Evolutionary conservation across 30 jellyfish, hydroid and myxozoan genomes (phyloP).

Genomic region (Kudoa iwatai): DNA sequence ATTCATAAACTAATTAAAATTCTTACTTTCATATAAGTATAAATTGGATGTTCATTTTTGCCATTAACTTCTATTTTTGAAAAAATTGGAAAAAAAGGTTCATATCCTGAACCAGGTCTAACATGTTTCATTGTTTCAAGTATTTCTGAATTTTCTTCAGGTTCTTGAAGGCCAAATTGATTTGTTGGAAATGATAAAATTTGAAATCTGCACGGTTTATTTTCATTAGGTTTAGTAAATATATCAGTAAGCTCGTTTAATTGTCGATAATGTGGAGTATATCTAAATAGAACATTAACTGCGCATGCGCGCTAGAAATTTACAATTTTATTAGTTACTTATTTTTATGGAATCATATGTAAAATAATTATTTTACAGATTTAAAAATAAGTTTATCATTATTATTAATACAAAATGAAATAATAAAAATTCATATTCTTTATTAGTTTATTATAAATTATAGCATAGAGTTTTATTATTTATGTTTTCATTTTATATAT

Average conservation of each 20-base stretch:
- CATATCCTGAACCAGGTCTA: slow-evolving; percentile 60
- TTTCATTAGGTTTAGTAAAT: slow-evolving; percentile 5
- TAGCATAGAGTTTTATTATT: no score
- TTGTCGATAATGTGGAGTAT: slow-evolving; percentile 6
- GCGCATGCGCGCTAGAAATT: no score
- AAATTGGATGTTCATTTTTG: slow-evolving; percentile 8
- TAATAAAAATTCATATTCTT: no score
- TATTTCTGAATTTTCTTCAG: slow-evolving; percentile 13
- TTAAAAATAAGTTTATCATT: no score
- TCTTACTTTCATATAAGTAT: slow-evolving; percentile 8
- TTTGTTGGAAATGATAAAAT: slow-evolving; percentile 8
- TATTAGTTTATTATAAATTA: no score
- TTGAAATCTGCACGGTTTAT: slow-evolving; percentile 2
- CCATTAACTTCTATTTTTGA: slow-evolving; percentile 51
- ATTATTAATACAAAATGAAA: no score
- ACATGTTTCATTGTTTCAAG: slow-evolving; percentile 22
- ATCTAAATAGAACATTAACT: no score
- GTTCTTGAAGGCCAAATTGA: slow-evolving; percentile 58
- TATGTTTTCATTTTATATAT: no score
- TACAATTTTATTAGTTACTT: no score
- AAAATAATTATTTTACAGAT: no score
- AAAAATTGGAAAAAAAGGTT: slow-evolving; percentile 19
- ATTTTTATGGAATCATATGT: no score
- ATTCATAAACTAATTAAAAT: no score
- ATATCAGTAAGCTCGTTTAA: slow-evolving; percentile 40